Conservation (phyloP, 35 echinoderm and acorn worm species). For the Acanthaster planci region DNA sequence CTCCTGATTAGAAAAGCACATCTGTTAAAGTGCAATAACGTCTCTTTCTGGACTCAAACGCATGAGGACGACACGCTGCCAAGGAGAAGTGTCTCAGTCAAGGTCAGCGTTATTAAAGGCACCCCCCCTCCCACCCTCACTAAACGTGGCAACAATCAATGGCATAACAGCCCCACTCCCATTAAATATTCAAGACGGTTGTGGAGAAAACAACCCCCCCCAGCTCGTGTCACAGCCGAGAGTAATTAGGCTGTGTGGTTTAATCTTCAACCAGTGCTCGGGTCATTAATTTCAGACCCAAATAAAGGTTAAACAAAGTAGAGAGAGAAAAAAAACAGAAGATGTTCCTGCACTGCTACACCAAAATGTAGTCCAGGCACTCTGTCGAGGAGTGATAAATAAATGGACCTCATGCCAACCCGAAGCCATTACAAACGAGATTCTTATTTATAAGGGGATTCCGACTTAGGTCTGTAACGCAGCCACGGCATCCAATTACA, state of each 20-base stretch:
- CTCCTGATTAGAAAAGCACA: conserved; percentile 3
- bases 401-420: too few species aligned
- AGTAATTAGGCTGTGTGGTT: conserved; percentile 1
- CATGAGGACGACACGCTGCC: not conserved
- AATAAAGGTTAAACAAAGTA: too few species aligned
- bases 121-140: not conserved
- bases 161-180: not conserved
- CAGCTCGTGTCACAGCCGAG: not conserved
- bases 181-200: conserved; percentile 2
- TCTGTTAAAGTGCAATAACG: conserved; percentile 24
- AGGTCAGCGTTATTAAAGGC: not conserved
- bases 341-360: too few species aligned
- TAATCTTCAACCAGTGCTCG: not conserved
- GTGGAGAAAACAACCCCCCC: not conserved
- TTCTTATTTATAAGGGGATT: too few species aligned
- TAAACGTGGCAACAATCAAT: conserved; percentile 20
- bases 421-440: too few species aligned
- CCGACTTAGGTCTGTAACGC: too few species aligned
- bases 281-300: too few species aligned
- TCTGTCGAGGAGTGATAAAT: too few species aligned
- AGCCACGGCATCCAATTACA: too few species aligned
- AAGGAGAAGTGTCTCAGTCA: not conserved
- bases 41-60: conserved; percentile 10
- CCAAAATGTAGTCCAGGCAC: too few species aligned
- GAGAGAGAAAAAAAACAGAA: too few species aligned